Evolutionary conservation across 2,113 vertebrate species (phyloP).

Genomic region (Drymodes brunneopygia): DNA sequence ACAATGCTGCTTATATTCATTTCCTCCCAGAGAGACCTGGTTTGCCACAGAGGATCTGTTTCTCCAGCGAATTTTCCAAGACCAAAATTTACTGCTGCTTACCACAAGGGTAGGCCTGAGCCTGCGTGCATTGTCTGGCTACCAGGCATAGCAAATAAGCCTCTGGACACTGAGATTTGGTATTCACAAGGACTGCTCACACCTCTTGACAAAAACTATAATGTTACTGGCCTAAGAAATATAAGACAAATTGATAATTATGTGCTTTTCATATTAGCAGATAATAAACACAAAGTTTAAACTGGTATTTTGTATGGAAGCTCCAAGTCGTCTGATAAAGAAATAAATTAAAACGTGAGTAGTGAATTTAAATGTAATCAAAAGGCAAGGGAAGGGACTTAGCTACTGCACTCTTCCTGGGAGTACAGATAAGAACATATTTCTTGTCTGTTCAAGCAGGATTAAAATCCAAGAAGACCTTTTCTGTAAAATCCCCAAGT

Average conservation of each 20-base stretch:
- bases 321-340: conserved; percentile 22
- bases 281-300: conserved; percentile 7
- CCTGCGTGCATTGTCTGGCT: background rate
- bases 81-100: background rate
- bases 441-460: background rate
- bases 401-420: background rate
- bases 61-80: background rate
- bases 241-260: background rate
- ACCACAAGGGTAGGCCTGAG: background rate
- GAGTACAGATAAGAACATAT: background rate
- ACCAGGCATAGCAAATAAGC: background rate
- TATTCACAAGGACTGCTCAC: background rate
- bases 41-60: background rate
- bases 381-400: background rate
- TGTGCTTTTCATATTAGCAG: background rate
- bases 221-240: background rate
- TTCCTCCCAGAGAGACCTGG: background rate
- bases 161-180: background rate
- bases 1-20: background rate
- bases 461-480: background rate
- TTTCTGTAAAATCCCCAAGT: background rate
- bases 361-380: background rate
- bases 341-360: conserved; percentile 37
- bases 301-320: background rate
- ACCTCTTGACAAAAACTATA: background rate